Base-by-base conservation (phyloP, 2,113 vertebrate species). In the Pterocles orientalis region DNA sequence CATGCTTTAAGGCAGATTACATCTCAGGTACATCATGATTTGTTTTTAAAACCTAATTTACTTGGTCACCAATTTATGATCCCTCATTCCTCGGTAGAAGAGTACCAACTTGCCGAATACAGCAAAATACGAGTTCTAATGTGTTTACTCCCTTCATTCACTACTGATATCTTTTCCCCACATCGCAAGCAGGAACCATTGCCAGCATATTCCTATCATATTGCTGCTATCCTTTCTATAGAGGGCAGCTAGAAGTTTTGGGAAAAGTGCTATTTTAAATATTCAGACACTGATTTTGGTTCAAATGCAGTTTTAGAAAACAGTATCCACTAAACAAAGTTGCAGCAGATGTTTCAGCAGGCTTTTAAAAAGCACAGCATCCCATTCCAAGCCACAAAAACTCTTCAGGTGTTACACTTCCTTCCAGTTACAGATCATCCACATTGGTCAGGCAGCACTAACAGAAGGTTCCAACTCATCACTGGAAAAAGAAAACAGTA, bases 401-500 rank as follows among this genome's bases (percentile, higher is more conserved):
- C 16, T 95, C 90, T 89, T 92, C 77, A 70, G 62, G 51, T 82
- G 73, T 70, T 82, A 69, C 14, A 69, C 26, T 14, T 87, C 73
- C 62, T 93, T 69, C 92, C 58, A 57, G 94, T 75, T 62, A 80
- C 53, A 76, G 82, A 76, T 33, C 69, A 92, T 84, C n/a, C 69
- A 70, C 36, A 18, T 66, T 43, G 92, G 66, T 91, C 88, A 87
- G 48, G 65, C 48, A 57, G n/a, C 12, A 73, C 51, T 79, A 58
- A 84, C 34, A 69, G 70, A 83, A 53, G 6, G 10, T 39, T 94
- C 72, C 82, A 79, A 75, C 43, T 71, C 16, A 51, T 33, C 68
- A 70, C 98, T 98, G 65, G 41, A 90, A 97, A 95, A 90, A 41
- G 47, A 97, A 45, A 96, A 92, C 13, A 96, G 28, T 12, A 25